Evolutionary conservation across 2,888 invertebrate species (phyloP).

Genomic region (Dicyrtoma fusca): DNA sequence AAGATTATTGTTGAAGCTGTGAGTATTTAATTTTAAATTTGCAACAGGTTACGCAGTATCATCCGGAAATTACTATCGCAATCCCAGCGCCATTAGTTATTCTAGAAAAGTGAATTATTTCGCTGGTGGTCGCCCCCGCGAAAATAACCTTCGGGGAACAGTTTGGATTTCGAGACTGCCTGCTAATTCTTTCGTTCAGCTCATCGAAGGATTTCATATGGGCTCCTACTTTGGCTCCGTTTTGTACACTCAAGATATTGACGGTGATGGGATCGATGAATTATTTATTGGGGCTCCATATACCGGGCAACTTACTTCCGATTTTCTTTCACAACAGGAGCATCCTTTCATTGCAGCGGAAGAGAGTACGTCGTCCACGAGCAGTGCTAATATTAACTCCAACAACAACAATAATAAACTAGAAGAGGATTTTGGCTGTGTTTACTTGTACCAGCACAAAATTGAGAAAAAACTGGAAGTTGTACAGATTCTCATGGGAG

Average conservation of each 20-base stretch:
- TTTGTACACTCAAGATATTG: background rate
- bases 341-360: too few relatives aligned
- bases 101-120: background rate
- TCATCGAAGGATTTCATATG: background rate
- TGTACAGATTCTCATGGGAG: background rate
- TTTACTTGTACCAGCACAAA: background rate
- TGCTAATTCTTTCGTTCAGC: too few relatives aligned
- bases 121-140: background rate
- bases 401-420: too few relatives aligned
- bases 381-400: too few relatives aligned
- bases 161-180: background rate
- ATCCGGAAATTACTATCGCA: background rate
- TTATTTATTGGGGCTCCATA: background rate
- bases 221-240: slow-evolving; percentile 3
- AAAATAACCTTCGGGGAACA: background rate
- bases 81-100: background rate
- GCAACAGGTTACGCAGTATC: background rate
- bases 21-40: too few relatives aligned
- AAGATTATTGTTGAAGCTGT: too few relatives aligned
- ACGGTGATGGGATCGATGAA: background rate
- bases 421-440: background rate
- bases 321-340: too few relatives aligned
- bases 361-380: too few relatives aligned
- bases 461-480: background rate
- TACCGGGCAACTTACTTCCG: background rate